Conservation (phyloP, 2,113 vertebrate genomes). For the Echinops telfairi region DNA sequence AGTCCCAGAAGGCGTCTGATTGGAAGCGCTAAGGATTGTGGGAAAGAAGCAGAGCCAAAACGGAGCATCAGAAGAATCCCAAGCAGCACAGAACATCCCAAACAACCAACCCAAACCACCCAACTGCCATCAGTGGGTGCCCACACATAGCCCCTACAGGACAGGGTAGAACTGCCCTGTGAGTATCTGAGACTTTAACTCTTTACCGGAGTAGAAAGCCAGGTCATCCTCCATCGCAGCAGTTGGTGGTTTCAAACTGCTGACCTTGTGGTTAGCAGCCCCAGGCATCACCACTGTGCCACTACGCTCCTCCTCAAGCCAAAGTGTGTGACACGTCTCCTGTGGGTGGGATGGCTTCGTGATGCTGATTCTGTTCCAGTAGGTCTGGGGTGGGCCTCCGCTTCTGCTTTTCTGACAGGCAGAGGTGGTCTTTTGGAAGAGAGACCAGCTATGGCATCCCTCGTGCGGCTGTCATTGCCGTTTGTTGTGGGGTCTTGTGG, state of each 20-base stretch:
- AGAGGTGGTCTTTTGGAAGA: background rate
- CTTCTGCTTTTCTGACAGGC: background rate
- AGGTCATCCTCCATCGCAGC: too few relatives aligned
- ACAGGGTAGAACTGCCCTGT: too few relatives aligned
- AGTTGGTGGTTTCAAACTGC: too few relatives aligned
- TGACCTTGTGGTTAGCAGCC: too few relatives aligned
- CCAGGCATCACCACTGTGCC: background rate
- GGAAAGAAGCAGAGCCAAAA: background rate
- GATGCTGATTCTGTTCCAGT: background rate
- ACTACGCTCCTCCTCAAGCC: too few relatives aligned
- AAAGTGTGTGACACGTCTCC: background rate
- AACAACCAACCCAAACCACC: too few relatives aligned
- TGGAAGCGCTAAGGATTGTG: background rate
- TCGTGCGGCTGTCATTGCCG: background rate
- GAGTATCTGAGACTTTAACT: too few relatives aligned
- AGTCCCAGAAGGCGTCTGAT: background rate
- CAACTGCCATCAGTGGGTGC: too few relatives aligned
- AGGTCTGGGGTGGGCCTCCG: background rate
- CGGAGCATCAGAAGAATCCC: background rate
- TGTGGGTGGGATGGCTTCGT: background rate
- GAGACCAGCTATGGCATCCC: fast-evolving
- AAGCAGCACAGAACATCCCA: background rate
- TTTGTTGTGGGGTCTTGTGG: background rate
- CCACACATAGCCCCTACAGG: too few relatives aligned
- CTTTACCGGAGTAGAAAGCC: too few relatives aligned